A percentile compares a stretch with the other conserved stretches of the same genome.
These are phyloP conservation scores for Atta colombica DNA, from an alignment of 1,140 invertebrate genomes.

Conservation along the genomic window DNA sequence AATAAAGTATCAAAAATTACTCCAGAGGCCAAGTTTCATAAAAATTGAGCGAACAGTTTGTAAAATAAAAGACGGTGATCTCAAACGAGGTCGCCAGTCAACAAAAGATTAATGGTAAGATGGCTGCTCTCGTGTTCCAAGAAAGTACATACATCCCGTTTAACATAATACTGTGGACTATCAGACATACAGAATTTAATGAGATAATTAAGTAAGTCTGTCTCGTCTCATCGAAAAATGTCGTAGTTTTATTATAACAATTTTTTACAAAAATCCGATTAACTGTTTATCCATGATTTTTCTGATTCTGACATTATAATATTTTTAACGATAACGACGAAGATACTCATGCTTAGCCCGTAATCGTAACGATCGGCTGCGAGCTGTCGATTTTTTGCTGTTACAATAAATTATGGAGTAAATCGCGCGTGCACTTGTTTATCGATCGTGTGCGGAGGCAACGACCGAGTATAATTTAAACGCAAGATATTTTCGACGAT, in stretches of 20 bases:
- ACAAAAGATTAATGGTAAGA: constrained; percentile 30
- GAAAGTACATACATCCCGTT: not conserved
- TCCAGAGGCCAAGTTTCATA: too few species aligned
- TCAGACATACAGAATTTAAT: not conserved
- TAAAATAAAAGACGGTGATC: too few species aligned
- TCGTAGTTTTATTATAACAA: not conserved
- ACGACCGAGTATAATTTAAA: constrained; percentile 70
- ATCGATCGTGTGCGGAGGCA: constrained; percentile 61
- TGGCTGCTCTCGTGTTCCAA: not conserved
- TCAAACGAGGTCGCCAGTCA: too few species aligned
- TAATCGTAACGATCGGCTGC: constrained; percentile 24
- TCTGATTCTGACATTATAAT: not conserved
- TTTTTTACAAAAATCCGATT: not conserved
- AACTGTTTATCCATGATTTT: not conserved
- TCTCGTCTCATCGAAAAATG: not conserved
- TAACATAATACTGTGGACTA: constrained; percentile 17
- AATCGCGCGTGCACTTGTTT: constrained; percentile 56
- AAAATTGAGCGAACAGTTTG: too few species aligned
- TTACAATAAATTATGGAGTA: constrained; percentile 63
- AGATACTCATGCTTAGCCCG: not conserved
- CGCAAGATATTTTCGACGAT: constrained; percentile 63
- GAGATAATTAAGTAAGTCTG: not conserved
- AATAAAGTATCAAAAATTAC: too few species aligned
- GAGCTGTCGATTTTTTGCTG: constrained; percentile 36
- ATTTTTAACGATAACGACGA: not conserved